Percentiles rank a stretch among this genome's conserved stretches.
These are phyloP conservation scores for Drosophila subquinaria DNA, from an alignment of 2,888 invertebrate species.

Conservation along the genomic window DNA sequence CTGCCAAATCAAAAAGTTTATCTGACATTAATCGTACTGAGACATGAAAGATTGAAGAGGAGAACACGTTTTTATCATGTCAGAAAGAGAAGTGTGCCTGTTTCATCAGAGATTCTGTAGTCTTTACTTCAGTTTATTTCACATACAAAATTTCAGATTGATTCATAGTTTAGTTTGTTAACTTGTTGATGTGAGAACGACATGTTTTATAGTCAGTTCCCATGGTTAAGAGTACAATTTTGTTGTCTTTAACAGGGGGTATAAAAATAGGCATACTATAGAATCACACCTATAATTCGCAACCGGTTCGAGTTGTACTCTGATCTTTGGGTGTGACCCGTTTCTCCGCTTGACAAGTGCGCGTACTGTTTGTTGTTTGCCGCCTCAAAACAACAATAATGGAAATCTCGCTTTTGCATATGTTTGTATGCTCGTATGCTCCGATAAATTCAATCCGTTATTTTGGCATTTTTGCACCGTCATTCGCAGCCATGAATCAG, in stretches of 20 bases:
- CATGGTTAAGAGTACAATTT: neutral
- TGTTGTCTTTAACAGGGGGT: neutral
- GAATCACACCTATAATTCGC: slow-evolving; percentile 21
- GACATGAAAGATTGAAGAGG: slow-evolving; percentile 40
- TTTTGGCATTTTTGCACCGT: slow-evolving; percentile 34
- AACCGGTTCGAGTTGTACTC: slow-evolving; percentile 25
- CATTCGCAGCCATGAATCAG: slow-evolving; percentile 47
- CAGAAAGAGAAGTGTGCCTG: slow-evolving; percentile 3
- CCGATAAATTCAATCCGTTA: slow-evolving; percentile 21
- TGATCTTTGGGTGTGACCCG: slow-evolving; percentile 26
- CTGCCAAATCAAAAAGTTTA: slow-evolving; percentile 35
- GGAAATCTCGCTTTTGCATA: slow-evolving; percentile 13
- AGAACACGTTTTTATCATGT: slow-evolving; percentile 21
- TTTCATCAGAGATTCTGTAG: neutral
- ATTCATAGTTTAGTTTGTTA: neutral
- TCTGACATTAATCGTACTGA: slow-evolving; percentile 46
- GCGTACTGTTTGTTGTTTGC: slow-evolving; percentile 42
- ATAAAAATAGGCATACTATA: slow-evolving; percentile 3
- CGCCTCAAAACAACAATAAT: slow-evolving; percentile 23
- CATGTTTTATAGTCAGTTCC: neutral
- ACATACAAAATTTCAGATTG: slow-evolving; percentile 2
- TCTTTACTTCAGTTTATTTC: neutral
- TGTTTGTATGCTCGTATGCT: neutral
- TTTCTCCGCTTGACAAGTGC: slow-evolving; percentile 35
- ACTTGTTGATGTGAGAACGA: neutral